Evolutionary conservation across 2,888 invertebrate species (phyloP), one percentile per base, ranked within the genome.

Genomic region (Spialia ferax): DNA sequence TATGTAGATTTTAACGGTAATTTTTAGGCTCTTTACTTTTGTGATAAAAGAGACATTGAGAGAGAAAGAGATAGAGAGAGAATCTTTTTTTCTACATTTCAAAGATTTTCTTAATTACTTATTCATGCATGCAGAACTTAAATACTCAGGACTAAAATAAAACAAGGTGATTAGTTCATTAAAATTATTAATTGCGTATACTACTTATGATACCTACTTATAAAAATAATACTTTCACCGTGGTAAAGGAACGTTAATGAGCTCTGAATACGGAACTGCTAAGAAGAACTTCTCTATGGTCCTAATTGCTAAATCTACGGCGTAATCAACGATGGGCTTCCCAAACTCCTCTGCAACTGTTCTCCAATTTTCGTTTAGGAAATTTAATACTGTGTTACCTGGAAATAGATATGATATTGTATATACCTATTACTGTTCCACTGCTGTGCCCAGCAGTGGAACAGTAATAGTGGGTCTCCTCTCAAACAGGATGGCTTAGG

Each of bases 331-430:
- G 1, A 93, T 85, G 0, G 93, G 93, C 71, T 91, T 91, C 1
- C 93, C 93, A 13, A 93, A 93, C 72, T 93, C 93, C 68, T 88
- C 86, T 0, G 90, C 86, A 0, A 93, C 88, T 0, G 81, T 79
- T 59, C 77, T 80, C 93, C 93, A 92, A 70, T 93, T 91, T 7
- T 90, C 87, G 66, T 93, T 93, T 0, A 93, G 74, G 74, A 93
- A 93, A 8, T 55, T 50, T 35, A 92, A 71, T 0, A 93, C 91
- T 32, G 93, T 84, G 0, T 76, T 69, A 83, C 93, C 93, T 93
- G 81, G 2, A 83, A 85, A 66, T 66, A 69, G 32, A 35, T 4
- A 35, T n/a, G 2, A 13, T 18, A n/a, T n/a, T n/a, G n/a, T n/a
- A n/a, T n/a, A n/a, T n/a, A n/a, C n/a, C n/a, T n/a, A n/a, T n/a